Evolutionary conservation across 2,797 vertebrate genomes (phyloP).

Genomic region (Otolemur crassicaudatus): DNA sequence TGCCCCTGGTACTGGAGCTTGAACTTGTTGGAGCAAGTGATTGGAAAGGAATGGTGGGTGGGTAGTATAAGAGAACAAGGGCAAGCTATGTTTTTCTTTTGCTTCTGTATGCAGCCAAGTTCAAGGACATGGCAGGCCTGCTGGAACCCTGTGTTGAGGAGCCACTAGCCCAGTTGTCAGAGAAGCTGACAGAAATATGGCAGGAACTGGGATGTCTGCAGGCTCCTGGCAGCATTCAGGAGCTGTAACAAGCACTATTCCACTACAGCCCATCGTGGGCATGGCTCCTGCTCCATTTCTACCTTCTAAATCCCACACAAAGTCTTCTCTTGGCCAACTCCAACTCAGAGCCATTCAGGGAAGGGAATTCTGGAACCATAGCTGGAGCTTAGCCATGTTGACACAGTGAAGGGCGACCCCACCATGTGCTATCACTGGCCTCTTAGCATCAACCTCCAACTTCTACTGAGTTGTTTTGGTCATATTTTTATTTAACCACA

Average conservation of each 20-base stretch:
- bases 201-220: background rate
- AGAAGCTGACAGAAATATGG: background rate
- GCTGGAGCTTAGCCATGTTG: background rate
- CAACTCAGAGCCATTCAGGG: background rate
- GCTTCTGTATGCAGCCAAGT: background rate
- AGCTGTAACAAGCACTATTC: too few species aligned
- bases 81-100: background rate
- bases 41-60: background rate
- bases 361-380: background rate
- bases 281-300: background rate
- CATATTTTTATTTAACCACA: background rate
- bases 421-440: background rate
- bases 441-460: fast-evolving
- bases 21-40: background rate
- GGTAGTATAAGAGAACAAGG: background rate
- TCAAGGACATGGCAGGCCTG: background rate
- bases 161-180: fast-evolving
- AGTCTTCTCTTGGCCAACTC: background rate
- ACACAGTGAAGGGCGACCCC: background rate
- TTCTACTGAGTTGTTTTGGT: background rate
- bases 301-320: background rate
- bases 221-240: fast-evolving
- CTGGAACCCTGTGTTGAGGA: background rate
- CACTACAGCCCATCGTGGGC: too few species aligned
- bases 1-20: background rate